Conservation (phyloP, 2,797 vertebrate genomes). For the Scyliorhinus canicula region DNA sequence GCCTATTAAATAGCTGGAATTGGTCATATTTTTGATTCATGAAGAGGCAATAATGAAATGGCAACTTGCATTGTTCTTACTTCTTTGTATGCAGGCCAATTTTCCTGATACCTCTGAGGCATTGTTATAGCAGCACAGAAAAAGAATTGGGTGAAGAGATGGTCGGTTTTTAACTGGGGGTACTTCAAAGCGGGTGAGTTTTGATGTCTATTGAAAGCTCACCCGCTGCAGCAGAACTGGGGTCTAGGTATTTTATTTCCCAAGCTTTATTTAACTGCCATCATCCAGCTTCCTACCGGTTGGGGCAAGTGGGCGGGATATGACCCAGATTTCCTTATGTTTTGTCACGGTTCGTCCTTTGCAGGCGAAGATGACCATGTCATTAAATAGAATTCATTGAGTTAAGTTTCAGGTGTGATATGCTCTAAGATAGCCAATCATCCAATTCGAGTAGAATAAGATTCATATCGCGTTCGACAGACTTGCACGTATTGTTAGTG, state of each 20-base stretch:
- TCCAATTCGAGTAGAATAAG: neutral
- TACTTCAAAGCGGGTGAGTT: neutral
- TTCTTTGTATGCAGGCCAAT: neutral
- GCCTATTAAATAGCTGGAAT: neutral
- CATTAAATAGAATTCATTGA: no score
- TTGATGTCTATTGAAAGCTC: neutral
- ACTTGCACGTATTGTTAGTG: neutral
- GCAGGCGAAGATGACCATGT: no score
- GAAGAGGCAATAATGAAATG: neutral
- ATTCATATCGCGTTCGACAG: neutral
- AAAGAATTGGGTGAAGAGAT: neutral
- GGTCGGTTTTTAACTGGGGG: neutral
- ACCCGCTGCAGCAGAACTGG: neutral
- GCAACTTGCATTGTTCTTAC: neutral
- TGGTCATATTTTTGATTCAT: constrained; percentile 10
- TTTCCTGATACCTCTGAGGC: neutral
- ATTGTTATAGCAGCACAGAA: neutral
- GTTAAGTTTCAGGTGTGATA: no score
- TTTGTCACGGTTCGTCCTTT: no score
- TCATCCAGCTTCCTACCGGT: neutral
- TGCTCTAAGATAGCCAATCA: neutral
- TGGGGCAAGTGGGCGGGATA: neutral
- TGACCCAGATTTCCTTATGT: no score
- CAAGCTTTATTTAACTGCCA: neutral
- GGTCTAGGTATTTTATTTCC: neutral